These are phyloP conservation scores for Nixonia krombeini DNA, from an alignment of 1,140 invertebrate species.

Conservation along the genomic window DNA sequence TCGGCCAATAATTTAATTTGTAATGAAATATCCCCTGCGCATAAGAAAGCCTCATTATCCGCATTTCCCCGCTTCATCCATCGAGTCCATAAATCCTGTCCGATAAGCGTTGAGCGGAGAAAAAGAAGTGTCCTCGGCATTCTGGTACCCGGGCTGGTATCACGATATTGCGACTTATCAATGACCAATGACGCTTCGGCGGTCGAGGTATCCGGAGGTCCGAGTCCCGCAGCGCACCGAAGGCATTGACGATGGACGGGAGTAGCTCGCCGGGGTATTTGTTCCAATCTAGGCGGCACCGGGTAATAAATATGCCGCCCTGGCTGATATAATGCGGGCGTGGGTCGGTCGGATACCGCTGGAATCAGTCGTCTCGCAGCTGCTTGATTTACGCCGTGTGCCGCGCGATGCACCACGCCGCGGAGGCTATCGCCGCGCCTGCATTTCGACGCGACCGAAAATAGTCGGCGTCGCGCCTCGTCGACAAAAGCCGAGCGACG, in stretches of 20 bases:
- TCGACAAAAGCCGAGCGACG: not conserved
- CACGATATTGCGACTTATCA: conserved; percentile 4
- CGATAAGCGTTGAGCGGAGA: not conserved
- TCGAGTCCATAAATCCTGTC: not conserved
- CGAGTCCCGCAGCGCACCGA: not conserved
- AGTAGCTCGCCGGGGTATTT: conserved; percentile 37
- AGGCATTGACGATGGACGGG: conserved; percentile 2
- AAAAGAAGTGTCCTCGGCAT: conserved; percentile 2
- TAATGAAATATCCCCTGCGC: not conserved
- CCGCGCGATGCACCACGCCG: conserved; percentile 52
- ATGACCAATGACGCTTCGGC: conserved; percentile 3
- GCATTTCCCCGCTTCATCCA: not conserved
- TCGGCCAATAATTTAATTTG: conserved; percentile 2
- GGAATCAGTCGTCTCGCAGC: conserved; percentile 61
- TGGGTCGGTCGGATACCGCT: conserved; percentile 52
- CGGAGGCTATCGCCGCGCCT: conserved; percentile 51
- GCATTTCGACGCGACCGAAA: conserved; percentile 55
- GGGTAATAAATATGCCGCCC: conserved; percentile 62
- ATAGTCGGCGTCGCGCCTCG: conserved; percentile 38
- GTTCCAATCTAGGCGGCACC: conserved; percentile 58
- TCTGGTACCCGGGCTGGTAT: not conserved
- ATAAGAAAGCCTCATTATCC: not conserved
- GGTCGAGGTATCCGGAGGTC: not conserved
- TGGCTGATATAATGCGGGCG: conserved; percentile 63
- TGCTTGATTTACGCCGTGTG: conserved; percentile 63